Evolutionary conservation across 1,140 invertebrate genomes (phyloP), one percentile per base, ranked within the genome.

Genomic region (Dolichoris vasculosae): DNA sequence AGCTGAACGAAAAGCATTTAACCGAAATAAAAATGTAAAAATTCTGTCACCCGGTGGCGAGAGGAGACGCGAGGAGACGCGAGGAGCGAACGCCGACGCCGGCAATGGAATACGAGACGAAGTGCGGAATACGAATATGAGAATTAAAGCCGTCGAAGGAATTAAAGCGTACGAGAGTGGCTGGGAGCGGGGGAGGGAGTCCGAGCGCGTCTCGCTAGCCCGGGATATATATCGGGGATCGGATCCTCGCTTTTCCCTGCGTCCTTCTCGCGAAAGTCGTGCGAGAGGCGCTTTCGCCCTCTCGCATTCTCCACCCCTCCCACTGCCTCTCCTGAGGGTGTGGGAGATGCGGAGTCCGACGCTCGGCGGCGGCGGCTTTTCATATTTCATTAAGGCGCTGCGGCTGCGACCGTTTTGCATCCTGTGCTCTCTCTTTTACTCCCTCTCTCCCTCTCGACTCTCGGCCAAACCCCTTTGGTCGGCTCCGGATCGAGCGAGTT

Each of bases 141-240:
- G 92, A 93, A 93, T 93, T 93, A 93, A 93, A 93, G 89, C 91
- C 90, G 90, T 91, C 92, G 92, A 93, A 93, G 92, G 92, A 93
- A 93, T 93, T 93, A 93, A 93, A 93, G 92, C 90, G 89, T 92
- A 93, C 91, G 90, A 92, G 90, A 87, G 87, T 92, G 89, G 88
- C 87, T 32, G 40, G 23, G 71, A 46, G 71, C 48, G 6, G 48
- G 55, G 48, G 43, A 43, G 30, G 26, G 90, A 89, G 88, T 90
- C 87, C 83, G 86, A 88, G 88, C 87, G 88, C 86, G 89, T 91
- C 89, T 88, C 73, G 88, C 87, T 79, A 71, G 77, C 79, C 79
- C 84, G 87, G 87, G 87, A 86, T 89, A 88, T 89, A 92, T 91
- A 92, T 91, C 90, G 89, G 89, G 89, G 89, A 90, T 91, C 89